phyloP scores from a whole-genome alignment of 2,888 invertebrate genomes.

The Gastrophysa polygoni region DNA sequence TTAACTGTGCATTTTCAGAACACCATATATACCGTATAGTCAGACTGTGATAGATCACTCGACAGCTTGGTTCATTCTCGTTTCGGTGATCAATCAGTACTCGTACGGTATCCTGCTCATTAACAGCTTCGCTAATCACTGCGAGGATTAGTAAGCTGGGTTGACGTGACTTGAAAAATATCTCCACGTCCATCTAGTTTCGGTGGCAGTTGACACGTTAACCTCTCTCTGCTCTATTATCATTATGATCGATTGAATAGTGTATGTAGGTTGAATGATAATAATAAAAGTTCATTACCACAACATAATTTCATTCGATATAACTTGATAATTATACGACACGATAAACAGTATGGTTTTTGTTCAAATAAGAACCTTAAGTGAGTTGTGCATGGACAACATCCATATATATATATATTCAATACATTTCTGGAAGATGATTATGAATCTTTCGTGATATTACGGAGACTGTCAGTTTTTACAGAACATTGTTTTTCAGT shows the following conservation, averaged over 20 bases:
- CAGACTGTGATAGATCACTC: constrained; percentile 52
- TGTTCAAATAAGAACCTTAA: no score
- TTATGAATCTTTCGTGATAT: no score
- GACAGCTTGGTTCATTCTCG: constrained; percentile 48
- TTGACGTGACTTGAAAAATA: constrained; percentile 38
- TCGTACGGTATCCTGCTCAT: constrained; percentile 43
- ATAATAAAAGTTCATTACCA: no score
- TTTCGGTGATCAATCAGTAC: constrained; percentile 50
- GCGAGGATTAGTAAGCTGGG: constrained; percentile 38
- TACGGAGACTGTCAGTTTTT: no score
- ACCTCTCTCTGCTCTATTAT: constrained; percentile 26
- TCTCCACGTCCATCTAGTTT: constrained; percentile 37
- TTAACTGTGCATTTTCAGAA: not conserved
- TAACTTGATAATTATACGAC: no score
- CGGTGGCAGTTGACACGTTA: constrained; percentile 30
- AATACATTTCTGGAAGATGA: no score
- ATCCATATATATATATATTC: no score
- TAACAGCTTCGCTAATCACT: constrained; percentile 47
- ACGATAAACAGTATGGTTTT: no score
- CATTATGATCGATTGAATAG: constrained; percentile 6
- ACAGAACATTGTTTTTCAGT: no score
- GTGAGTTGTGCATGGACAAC: no score
- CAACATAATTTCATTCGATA: no score
- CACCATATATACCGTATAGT: constrained; percentile 5
- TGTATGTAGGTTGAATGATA: not conserved